Evolutionary conservation across 1,140 invertebrate genomes (phyloP).

Genomic region (Mya arenaria): DNA sequence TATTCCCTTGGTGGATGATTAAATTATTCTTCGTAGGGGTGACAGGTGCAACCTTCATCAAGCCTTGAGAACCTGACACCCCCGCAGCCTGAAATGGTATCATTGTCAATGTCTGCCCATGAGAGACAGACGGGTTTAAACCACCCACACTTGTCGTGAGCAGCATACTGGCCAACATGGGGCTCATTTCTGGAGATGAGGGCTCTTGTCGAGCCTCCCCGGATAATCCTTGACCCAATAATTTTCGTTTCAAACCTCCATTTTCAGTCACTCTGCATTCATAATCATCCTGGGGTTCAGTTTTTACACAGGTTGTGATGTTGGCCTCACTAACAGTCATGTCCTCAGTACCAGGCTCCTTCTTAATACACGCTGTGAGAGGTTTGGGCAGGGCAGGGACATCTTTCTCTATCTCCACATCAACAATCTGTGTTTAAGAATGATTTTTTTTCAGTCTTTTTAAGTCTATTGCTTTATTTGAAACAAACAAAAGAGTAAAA

Average conservation of each 20-base stretch:
- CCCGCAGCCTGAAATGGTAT: slow-evolving; percentile 17
- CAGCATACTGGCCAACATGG: not conserved
- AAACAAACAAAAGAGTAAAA: no score
- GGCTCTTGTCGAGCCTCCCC: no score
- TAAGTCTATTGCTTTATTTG: no score
- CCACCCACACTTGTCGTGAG: not conserved
- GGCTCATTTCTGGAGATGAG: slow-evolving; percentile 1
- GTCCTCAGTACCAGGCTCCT: not conserved
- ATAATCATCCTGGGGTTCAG: slow-evolving; percentile 46
- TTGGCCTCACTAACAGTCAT: not conserved
- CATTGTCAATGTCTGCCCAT: not conserved
- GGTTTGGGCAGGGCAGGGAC: slow-evolving; percentile 18
- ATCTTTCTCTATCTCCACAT: slow-evolving; percentile 61
- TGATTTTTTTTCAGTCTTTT: no score
- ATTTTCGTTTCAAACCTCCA: no score
- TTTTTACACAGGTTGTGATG: not conserved
- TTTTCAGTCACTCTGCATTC: no score
- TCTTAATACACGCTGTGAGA: not conserved
- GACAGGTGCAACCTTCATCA: slow-evolving; percentile 10
- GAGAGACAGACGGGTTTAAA: not conserved
- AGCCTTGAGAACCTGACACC: not conserved
- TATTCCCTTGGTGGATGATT: not conserved
- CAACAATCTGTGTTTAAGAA: slow-evolving; percentile 63
- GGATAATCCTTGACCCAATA: no score
- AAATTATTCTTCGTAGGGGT: slow-evolving; percentile 39